Evolutionary conservation across 2,113 vertebrate species (phyloP).

Genomic region (Hippopotamus amphibius): DNA sequence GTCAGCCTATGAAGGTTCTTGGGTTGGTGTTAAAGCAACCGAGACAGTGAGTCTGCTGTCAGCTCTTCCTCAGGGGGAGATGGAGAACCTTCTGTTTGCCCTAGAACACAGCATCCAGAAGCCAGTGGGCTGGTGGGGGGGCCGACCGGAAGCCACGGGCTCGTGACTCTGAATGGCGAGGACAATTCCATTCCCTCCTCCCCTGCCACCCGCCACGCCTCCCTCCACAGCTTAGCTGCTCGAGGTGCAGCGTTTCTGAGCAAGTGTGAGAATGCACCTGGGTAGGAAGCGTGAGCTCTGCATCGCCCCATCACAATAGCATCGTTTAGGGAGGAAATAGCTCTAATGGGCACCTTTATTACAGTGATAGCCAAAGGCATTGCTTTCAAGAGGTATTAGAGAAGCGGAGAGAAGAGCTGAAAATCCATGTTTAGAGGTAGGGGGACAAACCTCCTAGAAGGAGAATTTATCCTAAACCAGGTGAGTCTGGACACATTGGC

Average conservation of each 20-base stretch:
- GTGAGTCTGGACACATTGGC: neutral
- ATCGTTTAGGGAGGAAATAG: constrained; percentile 52
- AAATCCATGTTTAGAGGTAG: neutral
- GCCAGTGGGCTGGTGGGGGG: neutral
- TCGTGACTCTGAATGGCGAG: rapidly evolving
- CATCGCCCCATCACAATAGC: neutral
- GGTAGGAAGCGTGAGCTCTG: neutral
- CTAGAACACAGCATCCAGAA: neutral
- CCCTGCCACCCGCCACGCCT: neutral
- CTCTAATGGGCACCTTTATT: constrained; percentile 49
- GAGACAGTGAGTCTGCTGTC: neutral
- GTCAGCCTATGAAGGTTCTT: neutral
- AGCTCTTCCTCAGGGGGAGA: neutral
- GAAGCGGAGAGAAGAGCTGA: neutral
- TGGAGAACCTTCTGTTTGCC: neutral
- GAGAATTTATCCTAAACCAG: constrained; percentile 58
- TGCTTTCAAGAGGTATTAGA: constrained; percentile 68
- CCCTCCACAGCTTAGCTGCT: neutral
- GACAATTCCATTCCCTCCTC: neutral
- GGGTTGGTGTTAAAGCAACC: neutral
- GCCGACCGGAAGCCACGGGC: neutral
- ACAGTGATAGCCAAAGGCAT: neutral
- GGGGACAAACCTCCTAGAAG: neutral
- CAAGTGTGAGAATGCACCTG: neutral
- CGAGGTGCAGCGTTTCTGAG: neutral